Conservation (phyloP, 2,888 invertebrate genomes). For the Caenorhabditis sp. region DNA sequence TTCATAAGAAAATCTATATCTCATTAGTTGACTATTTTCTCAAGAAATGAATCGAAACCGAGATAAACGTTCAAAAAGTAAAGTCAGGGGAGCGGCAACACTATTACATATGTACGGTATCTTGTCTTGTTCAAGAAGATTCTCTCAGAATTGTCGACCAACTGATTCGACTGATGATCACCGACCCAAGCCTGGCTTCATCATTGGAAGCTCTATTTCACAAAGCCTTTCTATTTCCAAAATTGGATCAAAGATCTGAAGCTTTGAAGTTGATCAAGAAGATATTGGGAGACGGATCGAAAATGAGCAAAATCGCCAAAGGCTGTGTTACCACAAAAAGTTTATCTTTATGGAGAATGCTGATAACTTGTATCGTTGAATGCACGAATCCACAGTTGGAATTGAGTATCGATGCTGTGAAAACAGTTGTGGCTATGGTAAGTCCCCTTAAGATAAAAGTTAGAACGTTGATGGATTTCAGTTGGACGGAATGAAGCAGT, state of each 20-base stretch:
- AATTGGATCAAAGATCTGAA: conserved; percentile 73
- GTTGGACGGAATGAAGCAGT: conserved; percentile 58
- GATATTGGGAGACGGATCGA: conserved; percentile 57
- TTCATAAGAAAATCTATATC: no score
- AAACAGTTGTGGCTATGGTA: conserved; percentile 70
- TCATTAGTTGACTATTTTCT: no score
- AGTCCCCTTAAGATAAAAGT: not conserved
- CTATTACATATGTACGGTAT: no score
- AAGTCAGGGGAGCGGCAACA: no score
- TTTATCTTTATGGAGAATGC: conserved; percentile 74
- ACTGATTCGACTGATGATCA: conserved; percentile 77
- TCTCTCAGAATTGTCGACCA: conserved; percentile 80
- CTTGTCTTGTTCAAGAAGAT: no score
- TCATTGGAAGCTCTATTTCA: conserved; percentile 75
- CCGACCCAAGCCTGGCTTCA: conserved; percentile 65
- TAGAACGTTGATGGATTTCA: not conserved
- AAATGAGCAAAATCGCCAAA: conserved; percentile 64
- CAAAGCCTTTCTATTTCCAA: conserved; percentile 75
- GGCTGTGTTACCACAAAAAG: conserved; percentile 52
- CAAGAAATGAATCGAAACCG: no score
- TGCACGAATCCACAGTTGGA: conserved; percentile 74
- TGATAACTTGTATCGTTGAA: conserved; percentile 71
- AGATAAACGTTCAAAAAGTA: no score
- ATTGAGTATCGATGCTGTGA: conserved; percentile 75
- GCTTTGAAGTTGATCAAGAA: conserved; percentile 72